Base-by-base conservation (phyloP, 2,797 vertebrate genomes). In the Falco cherrug region DNA sequence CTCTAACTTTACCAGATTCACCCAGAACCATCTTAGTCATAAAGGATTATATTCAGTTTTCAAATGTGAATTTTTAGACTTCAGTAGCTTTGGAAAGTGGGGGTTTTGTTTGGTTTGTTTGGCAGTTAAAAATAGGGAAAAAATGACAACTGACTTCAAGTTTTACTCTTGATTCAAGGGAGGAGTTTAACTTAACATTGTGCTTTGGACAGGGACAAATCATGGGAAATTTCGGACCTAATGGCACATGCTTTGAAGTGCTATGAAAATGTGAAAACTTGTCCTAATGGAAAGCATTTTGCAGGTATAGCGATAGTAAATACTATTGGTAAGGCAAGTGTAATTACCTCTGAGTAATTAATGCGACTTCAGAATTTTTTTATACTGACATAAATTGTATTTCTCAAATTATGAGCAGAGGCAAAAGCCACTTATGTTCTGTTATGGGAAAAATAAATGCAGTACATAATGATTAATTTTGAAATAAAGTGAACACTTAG, bases 321-420 rank as follows among this genome's bases (percentile, higher is more conserved):
- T 47, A 16, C 17, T 94, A 21, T 50, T 73, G 59, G 51, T 73
- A 57, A 79, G 54, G 48, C 43, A 57, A 73, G 19, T 45, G 7
- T 76, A 73, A 89, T 75, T 91, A 81, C 25, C n/a, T 71, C 33
- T 87, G 59, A 87, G 65, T 79, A 96, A 88, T 87, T 92, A 96
- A 82, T 82, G 26, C 10, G 82, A 43, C 43, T 92, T 91, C 33
- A 82, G 51, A n/a, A 8, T 84, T 80, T 64, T 87, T 91, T 68
- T 33, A 39, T 50, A 64, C 41, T 95, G 77, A 65, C 76, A 67
- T 93, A 67, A 39, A 37, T 51, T 90, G 26, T 67, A 47, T 84
- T 94, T 73, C 50, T 93, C 33, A 68, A 79, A 83, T 80, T 35
- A 59, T 51, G 39, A 90, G 53, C 24, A 39, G 53, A 94, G 48